phyloP scores from a whole-genome alignment of 2,113 vertebrate genomes.

The Ceyx margarethae region DNA sequence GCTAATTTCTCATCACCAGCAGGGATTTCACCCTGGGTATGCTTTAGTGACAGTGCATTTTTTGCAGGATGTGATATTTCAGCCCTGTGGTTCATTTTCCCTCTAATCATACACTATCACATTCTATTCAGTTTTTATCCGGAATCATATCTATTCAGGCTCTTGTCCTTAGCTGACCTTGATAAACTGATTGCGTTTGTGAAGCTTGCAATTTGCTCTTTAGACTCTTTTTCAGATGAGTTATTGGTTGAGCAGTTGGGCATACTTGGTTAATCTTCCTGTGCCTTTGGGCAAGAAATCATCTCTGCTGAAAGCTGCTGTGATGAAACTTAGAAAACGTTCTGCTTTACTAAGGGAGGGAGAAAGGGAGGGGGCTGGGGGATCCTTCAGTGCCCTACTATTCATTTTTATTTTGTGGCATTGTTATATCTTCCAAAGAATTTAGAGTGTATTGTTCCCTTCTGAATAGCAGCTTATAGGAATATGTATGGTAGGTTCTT shows the following conservation, averaged over 20 bases:
- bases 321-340: conserved; percentile 60
- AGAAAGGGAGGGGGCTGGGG: not conserved
- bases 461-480: conserved; percentile 9
- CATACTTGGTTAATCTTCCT: conserved; percentile 70
- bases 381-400: conserved; percentile 21
- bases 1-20: conserved; percentile 29
- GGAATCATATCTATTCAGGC: conserved; percentile 48
- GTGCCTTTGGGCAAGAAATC: conserved; percentile 72
- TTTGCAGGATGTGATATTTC: conserved; percentile 31
- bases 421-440: conserved; percentile 30
- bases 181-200: conserved; percentile 67
- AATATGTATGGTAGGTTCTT: not conserved
- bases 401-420: conserved; percentile 56
- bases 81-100: conserved; percentile 39
- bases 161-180: conserved; percentile 73
- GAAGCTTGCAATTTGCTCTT: conserved; percentile 63
- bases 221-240: conserved; percentile 62
- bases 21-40: conserved; percentile 14
- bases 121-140: conserved; percentile 52
- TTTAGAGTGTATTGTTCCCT: conserved; percentile 44
- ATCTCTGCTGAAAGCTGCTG: conserved; percentile 57
- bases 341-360: conserved; percentile 27
- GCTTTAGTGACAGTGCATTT: conserved; percentile 1
- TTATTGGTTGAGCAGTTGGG: conserved; percentile 63
- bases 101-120: conserved; percentile 55